Percentiles rank a stretch among this genome's conserved stretches.
Evolutionary conservation across 2,888 invertebrate species (phyloP).

Genomic region (Drepanosiphum platanoidis): DNA sequence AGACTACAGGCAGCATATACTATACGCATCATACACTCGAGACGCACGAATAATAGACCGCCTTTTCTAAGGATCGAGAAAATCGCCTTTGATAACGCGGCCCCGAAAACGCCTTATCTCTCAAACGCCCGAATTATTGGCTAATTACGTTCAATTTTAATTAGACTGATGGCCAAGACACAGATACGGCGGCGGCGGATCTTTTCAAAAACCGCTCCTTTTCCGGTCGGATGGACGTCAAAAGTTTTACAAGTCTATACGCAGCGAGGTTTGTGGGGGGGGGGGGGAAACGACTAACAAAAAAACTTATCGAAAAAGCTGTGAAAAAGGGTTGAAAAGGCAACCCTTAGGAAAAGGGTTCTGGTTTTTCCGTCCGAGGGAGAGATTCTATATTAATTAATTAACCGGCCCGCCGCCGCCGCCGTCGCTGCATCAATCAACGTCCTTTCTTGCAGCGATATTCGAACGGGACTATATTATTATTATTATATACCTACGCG

Average conservation of each 20-base stretch:
- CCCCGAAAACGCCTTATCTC: conserved; percentile 34
- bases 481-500: conserved; percentile 12
- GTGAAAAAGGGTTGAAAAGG: conserved; percentile 62
- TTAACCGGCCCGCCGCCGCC: conserved; percentile 56
- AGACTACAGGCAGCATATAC: neutral
- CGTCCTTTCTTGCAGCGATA: conserved; percentile 53
- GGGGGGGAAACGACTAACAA: neutral
- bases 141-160: conserved; percentile 55
- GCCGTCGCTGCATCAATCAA: conserved; percentile 57
- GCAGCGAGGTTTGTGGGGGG: neutral
- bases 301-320: conserved; percentile 62
- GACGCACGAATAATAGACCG: conserved; percentile 5
- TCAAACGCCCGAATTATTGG: conserved; percentile 50
- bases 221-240: conserved; percentile 59
- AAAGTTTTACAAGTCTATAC: conserved; percentile 36
- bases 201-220: conserved; percentile 54
- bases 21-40: neutral
- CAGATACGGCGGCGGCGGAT: conserved; percentile 20
- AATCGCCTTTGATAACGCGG: conserved; percentile 45
- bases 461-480: conserved; percentile 22
- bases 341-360: conserved; percentile 55
- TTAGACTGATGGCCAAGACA: conserved; percentile 56
- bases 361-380: conserved; percentile 47
- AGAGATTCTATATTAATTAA: conserved; percentile 58
- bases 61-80: conserved; percentile 18